Base-by-base conservation (phyloP, 2,888 invertebrate genomes). In the Osedax frankpressi region DNA sequence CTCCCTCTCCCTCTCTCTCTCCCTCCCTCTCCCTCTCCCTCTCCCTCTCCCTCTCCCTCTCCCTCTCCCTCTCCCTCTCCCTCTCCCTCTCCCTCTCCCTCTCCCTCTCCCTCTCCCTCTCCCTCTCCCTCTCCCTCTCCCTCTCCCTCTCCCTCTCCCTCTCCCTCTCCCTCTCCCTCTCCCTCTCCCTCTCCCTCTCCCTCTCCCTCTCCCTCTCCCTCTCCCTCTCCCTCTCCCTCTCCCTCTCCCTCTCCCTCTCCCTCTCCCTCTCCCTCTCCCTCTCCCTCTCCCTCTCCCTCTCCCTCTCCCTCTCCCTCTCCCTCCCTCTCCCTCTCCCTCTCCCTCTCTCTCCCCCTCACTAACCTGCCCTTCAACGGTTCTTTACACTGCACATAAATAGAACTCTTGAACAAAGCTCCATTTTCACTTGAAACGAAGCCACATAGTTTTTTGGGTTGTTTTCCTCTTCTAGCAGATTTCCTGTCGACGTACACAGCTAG, bases 401-500 rank as follows among this genome's bases (percentile, higher is more conserved):
- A 81, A 30, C 84, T 84, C 76, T 81, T 80, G 78, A 86, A 86
- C 67, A 86, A 81, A 70, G 86, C 87, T 77, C 85, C 84, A 79
- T 86, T 86, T 27, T 82, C 81, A 74, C 86, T 82, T 24, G 85
- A 84, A 30, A 86, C 83, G 76, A 85, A 84, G 65, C 84, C 85
- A 79, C 87, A 87, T 79, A 83, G 81, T 74, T 79, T 78, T 44
- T 69, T 73, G 67, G 76, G 77, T 28, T 74, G 72, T 73, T 78
- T 77, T 60, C 76, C 74, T 24, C 73, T 75, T 72, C 82, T 81
- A 69, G 82, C 81, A 3, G 75, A 73, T 76, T 79, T 68, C 83
- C 84, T 84, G 78, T 86, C 85, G 62, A 87, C 85, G 77, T 85
- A 86, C 19, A 87, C 84, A 1, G 84, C 84, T 29, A 87, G 80